phyloP scores from a whole-genome alignment of 2,797 vertebrate species.

The Phalanger gymnotis region DNA sequence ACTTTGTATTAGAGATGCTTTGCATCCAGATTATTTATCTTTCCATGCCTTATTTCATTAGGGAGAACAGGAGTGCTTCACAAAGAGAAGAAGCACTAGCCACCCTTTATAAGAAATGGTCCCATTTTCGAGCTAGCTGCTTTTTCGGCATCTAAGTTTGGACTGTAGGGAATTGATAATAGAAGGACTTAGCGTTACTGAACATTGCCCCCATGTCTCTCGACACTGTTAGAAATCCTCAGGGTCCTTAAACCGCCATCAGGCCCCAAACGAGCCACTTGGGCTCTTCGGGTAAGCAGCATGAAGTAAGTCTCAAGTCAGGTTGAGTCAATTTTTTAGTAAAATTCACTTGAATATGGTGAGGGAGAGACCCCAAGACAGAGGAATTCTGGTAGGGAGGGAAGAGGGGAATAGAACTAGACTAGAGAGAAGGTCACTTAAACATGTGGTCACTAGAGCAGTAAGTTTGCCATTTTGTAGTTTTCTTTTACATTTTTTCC shows the following conservation, averaged over 20 bases:
- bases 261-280: background rate
- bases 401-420: background rate
- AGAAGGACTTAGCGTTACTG: background rate
- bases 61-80: slow-evolving; percentile 20
- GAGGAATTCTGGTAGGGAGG: background rate
- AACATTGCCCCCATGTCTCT: background rate
- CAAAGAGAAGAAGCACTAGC: slow-evolving; percentile 4
- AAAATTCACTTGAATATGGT: background rate
- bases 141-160: background rate
- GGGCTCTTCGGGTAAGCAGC: background rate
- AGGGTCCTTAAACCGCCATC: background rate
- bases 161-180: background rate
- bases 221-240: background rate
- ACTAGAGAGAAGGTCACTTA: background rate
- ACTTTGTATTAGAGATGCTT: background rate
- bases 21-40: slow-evolving; percentile 34
- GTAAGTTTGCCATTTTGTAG: background rate
- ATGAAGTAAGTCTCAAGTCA: background rate
- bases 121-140: background rate
- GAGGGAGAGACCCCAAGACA: background rate
- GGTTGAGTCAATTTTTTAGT: background rate
- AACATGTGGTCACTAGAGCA: background rate
- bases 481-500: background rate
- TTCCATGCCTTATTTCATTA: slow-evolving; percentile 20
- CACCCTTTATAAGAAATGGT: slow-evolving; percentile 6